phyloP scores from a whole-genome alignment of 2,888 invertebrate genomes.

The Drosophila birchii region DNA sequence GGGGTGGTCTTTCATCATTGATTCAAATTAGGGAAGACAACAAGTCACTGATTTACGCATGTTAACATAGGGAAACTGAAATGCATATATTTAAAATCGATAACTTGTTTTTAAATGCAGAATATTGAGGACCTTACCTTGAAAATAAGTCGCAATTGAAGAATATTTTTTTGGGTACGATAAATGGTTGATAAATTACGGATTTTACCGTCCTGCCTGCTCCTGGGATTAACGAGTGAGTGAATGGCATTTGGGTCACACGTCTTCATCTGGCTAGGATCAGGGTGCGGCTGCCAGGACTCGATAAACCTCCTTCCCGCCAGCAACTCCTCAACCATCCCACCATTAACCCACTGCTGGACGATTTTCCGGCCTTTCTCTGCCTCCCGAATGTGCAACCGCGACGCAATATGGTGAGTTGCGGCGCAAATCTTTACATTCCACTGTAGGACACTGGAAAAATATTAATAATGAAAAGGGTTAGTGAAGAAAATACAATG shows the following conservation, averaged over 20 bases:
- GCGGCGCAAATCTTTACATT: constrained; percentile 54
- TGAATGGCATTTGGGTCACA: constrained; percentile 44
- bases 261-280: constrained; percentile 26
- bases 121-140: not conserved
- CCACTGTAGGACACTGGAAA: constrained; percentile 2
- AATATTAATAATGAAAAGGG: not conserved
- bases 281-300: constrained; percentile 33
- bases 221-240: constrained; percentile 26
- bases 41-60: constrained; percentile 25
- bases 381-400: constrained; percentile 31
- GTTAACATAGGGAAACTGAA: not conserved
- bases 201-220: constrained; percentile 5
- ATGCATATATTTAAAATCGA: not conserved
- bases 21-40: constrained; percentile 21
- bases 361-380: constrained; percentile 13
- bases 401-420: constrained; percentile 50
- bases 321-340: not conserved
- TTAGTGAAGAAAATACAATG: not conserved
- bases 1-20: constrained; percentile 12
- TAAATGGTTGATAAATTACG: not conserved
- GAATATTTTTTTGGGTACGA: not conserved
- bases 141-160: not conserved
- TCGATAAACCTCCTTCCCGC: constrained; percentile 1
- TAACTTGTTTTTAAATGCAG: not conserved
- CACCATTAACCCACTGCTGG: constrained; percentile 5